Percentiles rank a stretch among this genome's conserved stretches.
Conservation (phyloP, 2,113 vertebrate species). For the Dasypus novemcinctus region DNA sequence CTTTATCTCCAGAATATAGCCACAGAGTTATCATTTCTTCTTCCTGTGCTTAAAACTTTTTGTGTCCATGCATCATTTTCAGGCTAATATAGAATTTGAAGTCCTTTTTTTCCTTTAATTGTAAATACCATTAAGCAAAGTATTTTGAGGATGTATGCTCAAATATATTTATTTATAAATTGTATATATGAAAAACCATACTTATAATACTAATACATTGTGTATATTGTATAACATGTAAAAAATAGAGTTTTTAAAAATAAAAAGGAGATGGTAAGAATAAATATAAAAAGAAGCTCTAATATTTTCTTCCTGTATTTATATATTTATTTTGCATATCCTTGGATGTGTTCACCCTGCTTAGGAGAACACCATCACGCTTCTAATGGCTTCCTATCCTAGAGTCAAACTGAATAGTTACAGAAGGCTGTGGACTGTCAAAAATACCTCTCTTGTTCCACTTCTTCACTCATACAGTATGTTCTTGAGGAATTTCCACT, state of each 20-base stretch:
- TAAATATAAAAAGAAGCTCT: background rate
- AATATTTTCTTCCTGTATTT: background rate
- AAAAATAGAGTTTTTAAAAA: background rate
- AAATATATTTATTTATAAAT: background rate
- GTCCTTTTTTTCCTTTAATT: conserved; percentile 1
- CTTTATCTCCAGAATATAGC: background rate
- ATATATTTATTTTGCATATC: background rate
- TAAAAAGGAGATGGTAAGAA: background rate
- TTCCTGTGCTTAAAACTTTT: conserved; percentile 10
- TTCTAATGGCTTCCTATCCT: background rate
- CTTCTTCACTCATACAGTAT: background rate
- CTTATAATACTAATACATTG: conserved; percentile 11
- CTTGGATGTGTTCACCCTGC: background rate
- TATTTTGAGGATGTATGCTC: background rate
- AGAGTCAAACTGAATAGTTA: background rate
- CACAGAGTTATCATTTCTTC: background rate
- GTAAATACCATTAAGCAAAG: background rate
- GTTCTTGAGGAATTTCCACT: background rate
- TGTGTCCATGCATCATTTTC: background rate
- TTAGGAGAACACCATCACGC: background rate
- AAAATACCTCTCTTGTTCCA: background rate
- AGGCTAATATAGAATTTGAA: background rate
- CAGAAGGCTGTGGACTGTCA: background rate
- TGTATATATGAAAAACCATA: background rate
- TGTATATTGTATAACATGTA: background rate